Base-by-base conservation (phyloP, 2,797 vertebrate genomes). In the Lepus townsendii region DNA sequence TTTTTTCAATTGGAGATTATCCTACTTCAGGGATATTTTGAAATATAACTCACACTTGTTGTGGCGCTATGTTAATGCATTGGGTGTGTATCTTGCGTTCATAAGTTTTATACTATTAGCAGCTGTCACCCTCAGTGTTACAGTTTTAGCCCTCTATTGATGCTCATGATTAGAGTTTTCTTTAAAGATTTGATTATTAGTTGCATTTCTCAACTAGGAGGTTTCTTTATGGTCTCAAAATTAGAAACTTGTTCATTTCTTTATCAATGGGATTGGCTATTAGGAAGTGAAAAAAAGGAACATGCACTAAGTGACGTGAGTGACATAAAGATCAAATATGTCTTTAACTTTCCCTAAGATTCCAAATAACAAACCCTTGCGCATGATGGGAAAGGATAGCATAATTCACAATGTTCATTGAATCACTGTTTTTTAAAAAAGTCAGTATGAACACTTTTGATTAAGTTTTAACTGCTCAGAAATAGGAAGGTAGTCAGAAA, bases 231-330 rank as follows among this genome's bases (percentile, higher is more conserved):
- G 17, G 19, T 20, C 11, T 83, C 26, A 8, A 73, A 66, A 73
- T 82, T 86, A 69, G 72, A 26, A 78, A 92, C 32, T 93, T 88
- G 7, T 76, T 86, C 24, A 35, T 73, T 85, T 54, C 54, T 68
- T 92, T 76, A 77, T 65, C 32, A 71, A 2, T 65, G 71, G 17
- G 24, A 6, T 14, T 19, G 80, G 38, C n/a, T 30, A 62, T 50
- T 90, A 90, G 62, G 60, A 20, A 22, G 22, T 62, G 4, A 73
- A 62, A n/a, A 75, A 7, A 73, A 83, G 38, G 27, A 80, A 32
- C 4, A 62, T 38, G 16, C 0, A 11, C 8, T 65, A 38, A 13
- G 66, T 95, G 65, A 22, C 2, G 0, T 79, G 38, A 89, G 42
- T 30, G 5, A 83, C n/a, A 10, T 17, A 19, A 38, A 73, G 82